Conservation (phyloP, 2,113 vertebrate genomes). For the Upupa epops region DNA sequence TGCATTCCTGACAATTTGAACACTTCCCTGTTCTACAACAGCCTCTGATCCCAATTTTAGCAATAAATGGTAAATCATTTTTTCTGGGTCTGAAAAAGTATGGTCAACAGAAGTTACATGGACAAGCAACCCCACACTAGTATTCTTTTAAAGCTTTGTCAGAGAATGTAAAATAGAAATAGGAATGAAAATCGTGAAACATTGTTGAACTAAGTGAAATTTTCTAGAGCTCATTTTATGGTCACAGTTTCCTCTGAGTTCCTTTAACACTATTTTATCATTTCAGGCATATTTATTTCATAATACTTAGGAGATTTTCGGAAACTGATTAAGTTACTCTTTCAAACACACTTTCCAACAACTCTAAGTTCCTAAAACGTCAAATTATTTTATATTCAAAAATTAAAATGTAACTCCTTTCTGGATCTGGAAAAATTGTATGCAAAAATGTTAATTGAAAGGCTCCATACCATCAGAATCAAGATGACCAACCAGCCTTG, state of each 20-base stretch:
- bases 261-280: background rate
- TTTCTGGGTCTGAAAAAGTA: background rate
- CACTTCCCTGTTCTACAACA: background rate
- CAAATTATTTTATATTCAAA: background rate
- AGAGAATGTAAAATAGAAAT: background rate
- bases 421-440: background rate
- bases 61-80: background rate
- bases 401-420: background rate
- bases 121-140: background rate
- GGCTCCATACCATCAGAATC: background rate
- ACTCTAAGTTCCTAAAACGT: background rate
- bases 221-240: background rate
- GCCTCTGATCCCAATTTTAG: background rate
- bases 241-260: background rate
- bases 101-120: background rate
- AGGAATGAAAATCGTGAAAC: background rate
- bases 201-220: background rate
- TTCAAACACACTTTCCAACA: background rate
- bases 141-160: background rate
- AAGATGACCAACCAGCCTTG: background rate
- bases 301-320: background rate
- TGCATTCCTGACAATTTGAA: background rate
- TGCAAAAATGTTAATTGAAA: background rate
- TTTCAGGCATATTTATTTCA: background rate
- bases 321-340: background rate